phyloP scores from a whole-genome alignment of 2,113 vertebrate genomes.

The Leiothrix lutea region DNA sequence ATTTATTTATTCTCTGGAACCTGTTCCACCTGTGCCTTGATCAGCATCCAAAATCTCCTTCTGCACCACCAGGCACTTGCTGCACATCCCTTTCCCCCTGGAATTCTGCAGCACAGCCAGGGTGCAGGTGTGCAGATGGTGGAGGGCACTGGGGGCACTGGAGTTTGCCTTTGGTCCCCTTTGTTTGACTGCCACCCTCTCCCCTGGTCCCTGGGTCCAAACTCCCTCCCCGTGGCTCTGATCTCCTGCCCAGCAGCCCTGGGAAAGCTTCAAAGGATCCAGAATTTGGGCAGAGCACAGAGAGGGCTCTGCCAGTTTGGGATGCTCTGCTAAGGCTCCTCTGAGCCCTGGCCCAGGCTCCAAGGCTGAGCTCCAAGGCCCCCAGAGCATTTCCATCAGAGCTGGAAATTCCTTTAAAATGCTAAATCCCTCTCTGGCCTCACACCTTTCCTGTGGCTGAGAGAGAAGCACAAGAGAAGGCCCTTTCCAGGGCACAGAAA shows the following conservation, averaged over 20 bases:
- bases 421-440: not conserved
- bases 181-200: not conserved
- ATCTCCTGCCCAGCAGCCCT: constrained; percentile 35
- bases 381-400: not conserved
- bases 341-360: not conserved
- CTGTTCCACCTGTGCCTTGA: not conserved
- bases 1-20: not conserved
- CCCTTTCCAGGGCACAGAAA: not conserved
- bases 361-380: not conserved
- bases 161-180: not conserved
- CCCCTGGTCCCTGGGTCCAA: not conserved
- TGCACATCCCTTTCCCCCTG: rapidly evolving
- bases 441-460: rapidly evolving
- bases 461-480: not conserved
- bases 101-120: not conserved
- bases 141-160: not conserved
- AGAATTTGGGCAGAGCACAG: not conserved
- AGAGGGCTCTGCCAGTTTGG: not conserved
- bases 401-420: not conserved
- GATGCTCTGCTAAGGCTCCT: not conserved
- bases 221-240: not conserved
- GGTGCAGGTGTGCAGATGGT: not conserved
- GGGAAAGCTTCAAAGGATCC: constrained; percentile 14
- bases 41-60: not conserved
- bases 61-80: not conserved